Evolutionary conservation across 2,888 invertebrate species (phyloP).

Genomic region (Euplagia quadripunctaria): DNA sequence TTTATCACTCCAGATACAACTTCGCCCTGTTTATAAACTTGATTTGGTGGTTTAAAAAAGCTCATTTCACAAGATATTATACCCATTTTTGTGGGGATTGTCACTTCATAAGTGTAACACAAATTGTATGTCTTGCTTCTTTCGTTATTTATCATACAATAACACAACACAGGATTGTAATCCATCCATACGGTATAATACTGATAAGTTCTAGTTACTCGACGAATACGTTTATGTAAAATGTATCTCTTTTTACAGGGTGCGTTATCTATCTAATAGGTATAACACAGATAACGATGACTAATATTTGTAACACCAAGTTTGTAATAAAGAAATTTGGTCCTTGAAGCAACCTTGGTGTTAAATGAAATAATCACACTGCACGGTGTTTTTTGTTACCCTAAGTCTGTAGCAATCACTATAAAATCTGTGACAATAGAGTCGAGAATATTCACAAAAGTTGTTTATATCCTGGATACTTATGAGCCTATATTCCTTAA

Average conservation of each 20-base stretch:
- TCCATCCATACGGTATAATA: too few species aligned
- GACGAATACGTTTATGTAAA: not conserved
- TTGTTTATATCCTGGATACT: too few species aligned
- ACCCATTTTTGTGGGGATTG: not conserved
- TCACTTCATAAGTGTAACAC: not conserved
- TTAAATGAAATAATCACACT: not conserved
- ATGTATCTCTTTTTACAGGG: constrained; percentile 1
- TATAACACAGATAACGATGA: not conserved
- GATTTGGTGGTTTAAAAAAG: constrained; percentile 50
- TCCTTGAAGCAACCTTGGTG: not conserved
- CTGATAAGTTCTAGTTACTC: too few species aligned
- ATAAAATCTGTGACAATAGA: too few species aligned
- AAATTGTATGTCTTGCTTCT: not conserved
- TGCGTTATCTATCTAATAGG: constrained; percentile 1
- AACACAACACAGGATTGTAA: not conserved
- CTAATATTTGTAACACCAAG: not conserved
- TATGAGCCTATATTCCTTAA: too few species aligned
- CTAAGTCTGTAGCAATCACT: too few species aligned
- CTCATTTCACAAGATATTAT: constrained; percentile 54
- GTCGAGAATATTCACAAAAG: too few species aligned
- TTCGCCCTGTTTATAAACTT: constrained; percentile 47
- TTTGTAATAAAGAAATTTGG: not conserved
- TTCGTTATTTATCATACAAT: not conserved
- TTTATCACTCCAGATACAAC: constrained; percentile 51
- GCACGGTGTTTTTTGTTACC: too few species aligned